Conservation (phyloP, 2,888 invertebrate genomes). For the Disparrhopalites patrizii region DNA sequence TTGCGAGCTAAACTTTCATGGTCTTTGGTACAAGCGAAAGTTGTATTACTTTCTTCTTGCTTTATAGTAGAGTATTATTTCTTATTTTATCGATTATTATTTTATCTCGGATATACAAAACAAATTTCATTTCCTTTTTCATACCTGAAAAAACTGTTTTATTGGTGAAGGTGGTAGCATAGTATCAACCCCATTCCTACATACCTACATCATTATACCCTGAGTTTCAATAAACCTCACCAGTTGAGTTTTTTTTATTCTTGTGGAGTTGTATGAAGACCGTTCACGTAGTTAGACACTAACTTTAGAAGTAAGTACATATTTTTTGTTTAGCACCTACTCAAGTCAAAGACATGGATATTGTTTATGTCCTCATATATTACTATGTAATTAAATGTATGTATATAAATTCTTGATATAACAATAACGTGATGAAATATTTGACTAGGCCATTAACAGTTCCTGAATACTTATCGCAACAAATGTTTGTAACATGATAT, state of each 20-base stretch:
- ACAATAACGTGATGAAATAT: neutral
- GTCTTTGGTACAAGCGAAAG: slow-evolving; percentile 8
- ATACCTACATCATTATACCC: neutral
- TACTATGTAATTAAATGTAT: too few species aligned
- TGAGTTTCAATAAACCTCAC: neutral
- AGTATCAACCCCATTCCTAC: neutral
- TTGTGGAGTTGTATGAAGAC: too few species aligned
- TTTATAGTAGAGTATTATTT: too few species aligned
- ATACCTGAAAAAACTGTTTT: slow-evolving; percentile 1
- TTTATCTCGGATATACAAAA: too few species aligned
- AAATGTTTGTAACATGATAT: slow-evolving; percentile 5
- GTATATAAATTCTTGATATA: slow-evolving; percentile 6
- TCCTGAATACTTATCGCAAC: slow-evolving; percentile 5
- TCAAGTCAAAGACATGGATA: slow-evolving; percentile 4
- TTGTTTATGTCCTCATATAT: neutral
- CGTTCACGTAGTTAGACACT: too few species aligned
- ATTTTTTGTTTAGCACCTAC: neutral
- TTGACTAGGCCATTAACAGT: slow-evolving; percentile 4
- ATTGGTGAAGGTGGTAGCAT: too few species aligned
- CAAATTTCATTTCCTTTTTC: too few species aligned
- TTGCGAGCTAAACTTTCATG: neutral
- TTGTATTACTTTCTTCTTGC: neutral
- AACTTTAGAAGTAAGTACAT: too few species aligned
- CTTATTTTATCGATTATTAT: too few species aligned
- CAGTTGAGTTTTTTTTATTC: neutral